phyloP scores from a whole-genome alignment of 2,797 vertebrate species.

The Ciconia nigra region DNA sequence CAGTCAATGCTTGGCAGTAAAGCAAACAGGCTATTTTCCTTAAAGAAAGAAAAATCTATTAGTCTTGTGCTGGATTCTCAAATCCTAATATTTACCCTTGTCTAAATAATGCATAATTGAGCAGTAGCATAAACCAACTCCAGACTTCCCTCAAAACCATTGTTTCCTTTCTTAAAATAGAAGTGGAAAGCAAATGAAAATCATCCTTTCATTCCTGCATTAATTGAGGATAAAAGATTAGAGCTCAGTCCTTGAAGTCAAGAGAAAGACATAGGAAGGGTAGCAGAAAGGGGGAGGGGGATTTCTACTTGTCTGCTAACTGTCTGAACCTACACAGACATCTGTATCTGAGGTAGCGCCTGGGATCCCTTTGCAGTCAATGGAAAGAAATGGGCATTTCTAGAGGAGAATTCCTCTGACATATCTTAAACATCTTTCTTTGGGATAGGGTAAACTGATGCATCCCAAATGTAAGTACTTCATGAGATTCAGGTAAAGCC shows the following conservation, averaged over 20 bases:
- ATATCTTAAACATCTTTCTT: neutral
- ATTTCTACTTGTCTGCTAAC: neutral
- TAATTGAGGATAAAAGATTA: neutral
- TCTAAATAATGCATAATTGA: slow-evolving; percentile 27
- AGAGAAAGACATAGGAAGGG: neutral
- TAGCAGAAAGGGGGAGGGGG: neutral
- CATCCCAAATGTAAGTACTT: neutral
- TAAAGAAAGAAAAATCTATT: slow-evolving; percentile 52
- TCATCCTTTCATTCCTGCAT: neutral
- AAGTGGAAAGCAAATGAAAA: neutral
- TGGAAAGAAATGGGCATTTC: neutral
- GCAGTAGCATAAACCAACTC: neutral
- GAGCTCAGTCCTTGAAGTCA: neutral
- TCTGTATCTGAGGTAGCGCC: neutral
- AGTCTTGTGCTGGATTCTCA: neutral
- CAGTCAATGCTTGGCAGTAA: neutral
- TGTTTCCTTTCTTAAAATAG: neutral
- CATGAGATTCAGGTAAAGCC: neutral
- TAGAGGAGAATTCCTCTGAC: neutral
- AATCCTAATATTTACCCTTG: slow-evolving; percentile 41
- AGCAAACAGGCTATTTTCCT: neutral
- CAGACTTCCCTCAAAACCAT: neutral
- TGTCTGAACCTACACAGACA: neutral
- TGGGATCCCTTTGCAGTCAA: neutral
- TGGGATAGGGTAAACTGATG: neutral